Evolutionary conservation across 2,797 vertebrate species (phyloP), one percentile per base, ranked within the genome.

Genomic region (Eulemur coronatus): DNA sequence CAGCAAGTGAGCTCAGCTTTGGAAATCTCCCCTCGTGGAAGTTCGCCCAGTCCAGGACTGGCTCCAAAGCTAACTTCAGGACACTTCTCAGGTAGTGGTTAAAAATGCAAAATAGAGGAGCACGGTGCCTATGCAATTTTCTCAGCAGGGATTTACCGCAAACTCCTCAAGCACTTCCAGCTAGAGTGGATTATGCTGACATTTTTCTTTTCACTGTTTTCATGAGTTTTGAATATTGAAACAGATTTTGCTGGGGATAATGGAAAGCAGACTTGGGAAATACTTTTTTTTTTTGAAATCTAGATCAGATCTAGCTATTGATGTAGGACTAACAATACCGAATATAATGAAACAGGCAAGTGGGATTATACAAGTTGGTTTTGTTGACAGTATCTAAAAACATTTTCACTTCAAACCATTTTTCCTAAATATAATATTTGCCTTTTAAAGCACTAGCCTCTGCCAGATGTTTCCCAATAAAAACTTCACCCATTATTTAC

Each of bases 201-300:
- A 93, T 93, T 94, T 97, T 97, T 76, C 89, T 97, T 96, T 93
- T 87, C 67, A 92, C 91, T 94, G 59, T 97, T 96, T 97, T 96
- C 95, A 96, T 79, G 93, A 97, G 87, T 94, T 98, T 96, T 96
- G 88, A 97, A 97, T 97, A 92, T 92, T 85, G 87, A 97, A 95
- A 90, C 81, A 95, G 87, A 96, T 97, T 97, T 97, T 95, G 33
- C 94, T 95, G 73, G 87, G 91, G 75, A 91, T 96, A 97, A 96
- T 96, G 81, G 80, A 96, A 96, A 96, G 91, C 94, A 97, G 89
- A 92, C 89, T 97, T 89, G 50, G 89, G 79, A 97, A 97, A 97
- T 84, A 92, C 33, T 69, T 75, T 41, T 55, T 89, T 79, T 79
- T 76, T 59, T 48, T 69, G 12, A 17, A 89, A 92, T 93, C 57